Conservation (phyloP, 2,888 invertebrate species). For the Pseudococcus jackbeardsleyi region DNA sequence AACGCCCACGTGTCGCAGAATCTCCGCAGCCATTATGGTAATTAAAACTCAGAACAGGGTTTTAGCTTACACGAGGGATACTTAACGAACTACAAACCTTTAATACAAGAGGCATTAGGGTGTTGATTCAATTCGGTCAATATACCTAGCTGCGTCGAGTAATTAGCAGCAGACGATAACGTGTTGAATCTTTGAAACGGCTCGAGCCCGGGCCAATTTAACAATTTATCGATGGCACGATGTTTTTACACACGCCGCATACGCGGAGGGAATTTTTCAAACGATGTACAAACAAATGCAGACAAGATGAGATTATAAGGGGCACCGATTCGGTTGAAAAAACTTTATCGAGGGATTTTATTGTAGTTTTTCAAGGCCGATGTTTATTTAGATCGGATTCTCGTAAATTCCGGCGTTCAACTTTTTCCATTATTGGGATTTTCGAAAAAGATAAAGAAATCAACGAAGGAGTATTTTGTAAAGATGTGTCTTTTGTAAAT, state of each 20-base stretch:
- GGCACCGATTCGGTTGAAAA: not conserved
- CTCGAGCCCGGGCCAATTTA: not conserved
- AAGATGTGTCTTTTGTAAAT: not conserved
- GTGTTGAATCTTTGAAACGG: not conserved
- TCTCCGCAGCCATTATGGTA: not conserved
- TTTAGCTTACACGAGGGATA: not conserved
- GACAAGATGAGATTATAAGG: not conserved
- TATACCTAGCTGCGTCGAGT: not conserved
- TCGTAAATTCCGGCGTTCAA: not conserved
- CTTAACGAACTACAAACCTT: not conserved
- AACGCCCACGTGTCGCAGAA: not conserved
- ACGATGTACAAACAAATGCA: not conserved
- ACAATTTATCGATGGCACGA: not conserved
- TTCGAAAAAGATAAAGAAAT: not conserved
- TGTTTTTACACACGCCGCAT: not conserved
- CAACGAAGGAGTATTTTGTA: not conserved
- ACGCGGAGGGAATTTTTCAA: not conserved
- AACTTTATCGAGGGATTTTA: not conserved
- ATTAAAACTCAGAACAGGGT: not conserved
- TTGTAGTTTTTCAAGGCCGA: not conserved
- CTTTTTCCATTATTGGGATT: not conserved
- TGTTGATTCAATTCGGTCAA: constrained; percentile 17
- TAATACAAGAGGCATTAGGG: not conserved
- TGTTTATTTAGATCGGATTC: not conserved
- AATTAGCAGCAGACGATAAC: not conserved